A percentile compares a stretch with the other conserved stretches of the same genome.
These are phyloP conservation scores for Lysiphlebus fabarum DNA, from an alignment of 1,140 invertebrate genomes.

Conservation along the genomic window DNA sequence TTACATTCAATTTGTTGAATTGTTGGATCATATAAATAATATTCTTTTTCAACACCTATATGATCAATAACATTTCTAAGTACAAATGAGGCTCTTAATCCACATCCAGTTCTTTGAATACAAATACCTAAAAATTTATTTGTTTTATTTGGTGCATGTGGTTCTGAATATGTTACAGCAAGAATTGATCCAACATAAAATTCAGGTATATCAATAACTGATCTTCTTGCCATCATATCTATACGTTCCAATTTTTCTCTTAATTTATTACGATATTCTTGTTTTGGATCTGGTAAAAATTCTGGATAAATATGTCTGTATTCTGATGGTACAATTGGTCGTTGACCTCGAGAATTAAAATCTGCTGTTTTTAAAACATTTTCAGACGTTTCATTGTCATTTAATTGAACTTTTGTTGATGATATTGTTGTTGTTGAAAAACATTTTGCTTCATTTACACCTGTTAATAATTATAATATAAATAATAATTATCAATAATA, in stretches of 20 bases:
- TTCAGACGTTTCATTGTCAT: not conserved
- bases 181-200: constrained; percentile 96
- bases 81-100: constrained; percentile 79
- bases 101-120: constrained; percentile 77
- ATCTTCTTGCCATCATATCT: constrained; percentile 88
- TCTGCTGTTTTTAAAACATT: constrained; percentile 26
- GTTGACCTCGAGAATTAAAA: not conserved
- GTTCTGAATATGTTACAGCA: constrained; percentile 87
- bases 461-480: constrained; percentile 21
- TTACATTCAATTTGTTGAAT: constrained; percentile 78
- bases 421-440: constrained; percentile 18
- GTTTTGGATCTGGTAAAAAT: constrained; percentile 86
- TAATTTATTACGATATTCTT: constrained; percentile 73
- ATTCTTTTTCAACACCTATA: constrained; percentile 84
- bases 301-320: constrained; percentile 86
- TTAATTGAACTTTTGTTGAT: not conserved
- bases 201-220: constrained; percentile 86
- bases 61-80: constrained; percentile 92
- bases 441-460: constrained; percentile 18
- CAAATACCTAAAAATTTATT: constrained; percentile 96
- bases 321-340: constrained; percentile 43
- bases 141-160: constrained; percentile 78
- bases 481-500: not conserved
- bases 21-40: constrained; percentile 92
- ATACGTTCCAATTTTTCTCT: constrained; percentile 85